phyloP scores from a whole-genome alignment of 2,888 invertebrate species.

The Plusia festucae region DNA sequence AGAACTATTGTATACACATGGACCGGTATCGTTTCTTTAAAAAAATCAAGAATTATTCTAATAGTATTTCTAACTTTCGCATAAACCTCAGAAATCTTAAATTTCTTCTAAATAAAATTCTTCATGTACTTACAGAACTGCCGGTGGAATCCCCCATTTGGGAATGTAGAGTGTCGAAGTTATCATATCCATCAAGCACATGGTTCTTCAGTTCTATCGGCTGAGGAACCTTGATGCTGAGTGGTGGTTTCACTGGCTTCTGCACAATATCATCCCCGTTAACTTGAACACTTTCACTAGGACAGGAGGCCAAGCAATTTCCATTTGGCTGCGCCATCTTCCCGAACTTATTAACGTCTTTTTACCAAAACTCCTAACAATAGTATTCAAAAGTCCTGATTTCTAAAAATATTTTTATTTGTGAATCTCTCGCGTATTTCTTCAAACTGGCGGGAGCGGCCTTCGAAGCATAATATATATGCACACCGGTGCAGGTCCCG shows the following conservation, averaged over 20 bases:
- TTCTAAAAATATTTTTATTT: conserved; percentile 56
- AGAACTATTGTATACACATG: too few relatives aligned
- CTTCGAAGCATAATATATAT: conserved; percentile 77
- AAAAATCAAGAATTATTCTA: neutral
- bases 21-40: too few relatives aligned
- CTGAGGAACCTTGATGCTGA: conserved; percentile 80
- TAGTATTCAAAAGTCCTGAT: conserved; percentile 67
- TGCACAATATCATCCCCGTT: conserved; percentile 64
- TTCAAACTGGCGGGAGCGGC: conserved; percentile 65
- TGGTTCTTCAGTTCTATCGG: conserved; percentile 79
- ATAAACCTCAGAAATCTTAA: neutral
- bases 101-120: neutral
- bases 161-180: conserved; percentile 77
- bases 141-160: conserved; percentile 71
- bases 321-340: conserved; percentile 74
- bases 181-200: conserved; percentile 68
- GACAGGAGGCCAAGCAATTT: conserved; percentile 67
- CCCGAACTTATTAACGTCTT: conserved; percentile 27
- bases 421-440: conserved; percentile 58
- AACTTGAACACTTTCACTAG: conserved; percentile 72
- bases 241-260: conserved; percentile 72
- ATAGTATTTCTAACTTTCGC: neutral
- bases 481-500: conserved; percentile 71
- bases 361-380: conserved; percentile 59
- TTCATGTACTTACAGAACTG: conserved; percentile 72